Conservation (phyloP, 2,797 vertebrate genomes). For the Rallus crepitans region DNA sequence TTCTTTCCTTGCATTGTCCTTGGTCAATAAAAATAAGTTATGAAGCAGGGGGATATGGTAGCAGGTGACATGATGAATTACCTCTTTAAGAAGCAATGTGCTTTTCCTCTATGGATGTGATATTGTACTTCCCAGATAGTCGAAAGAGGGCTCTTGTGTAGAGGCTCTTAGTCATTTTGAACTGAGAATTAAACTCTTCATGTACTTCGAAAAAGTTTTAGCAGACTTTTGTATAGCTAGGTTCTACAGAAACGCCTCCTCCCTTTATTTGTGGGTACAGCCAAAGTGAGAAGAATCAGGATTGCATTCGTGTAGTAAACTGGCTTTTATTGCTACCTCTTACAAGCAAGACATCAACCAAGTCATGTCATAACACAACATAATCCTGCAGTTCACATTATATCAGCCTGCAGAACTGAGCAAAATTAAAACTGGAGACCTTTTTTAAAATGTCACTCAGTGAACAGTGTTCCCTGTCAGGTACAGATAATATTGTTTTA, state of each 20-base stretch:
- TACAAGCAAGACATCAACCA: background rate
- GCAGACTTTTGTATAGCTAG: background rate
- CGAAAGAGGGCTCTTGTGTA: background rate
- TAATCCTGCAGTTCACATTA: background rate
- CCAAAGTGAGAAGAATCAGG: background rate
- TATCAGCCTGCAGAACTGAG: background rate
- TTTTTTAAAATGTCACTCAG: background rate
- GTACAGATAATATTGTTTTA: background rate
- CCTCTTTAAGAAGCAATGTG: background rate
- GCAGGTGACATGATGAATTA: slow-evolving; percentile 34
- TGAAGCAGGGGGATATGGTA: background rate
- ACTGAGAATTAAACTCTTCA: background rate
- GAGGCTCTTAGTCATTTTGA: slow-evolving; percentile 1
- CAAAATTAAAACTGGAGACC: background rate
- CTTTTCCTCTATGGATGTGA: background rate
- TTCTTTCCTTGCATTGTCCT: slow-evolving; percentile 39
- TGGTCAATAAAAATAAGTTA: slow-evolving; percentile 63
- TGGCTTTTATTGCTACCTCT: background rate
- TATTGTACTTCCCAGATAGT: slow-evolving; percentile 5
- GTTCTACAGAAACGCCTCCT: background rate
- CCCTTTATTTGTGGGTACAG: background rate
- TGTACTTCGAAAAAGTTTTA: background rate
- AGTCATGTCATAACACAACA: accelerated
- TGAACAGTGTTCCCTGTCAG: background rate
- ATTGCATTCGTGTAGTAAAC: background rate